Percentiles rank a stretch among this genome's conserved stretches.
phyloP scores from a whole-genome alignment of 2,888 invertebrate genomes.

The Lysandra bellargus region DNA sequence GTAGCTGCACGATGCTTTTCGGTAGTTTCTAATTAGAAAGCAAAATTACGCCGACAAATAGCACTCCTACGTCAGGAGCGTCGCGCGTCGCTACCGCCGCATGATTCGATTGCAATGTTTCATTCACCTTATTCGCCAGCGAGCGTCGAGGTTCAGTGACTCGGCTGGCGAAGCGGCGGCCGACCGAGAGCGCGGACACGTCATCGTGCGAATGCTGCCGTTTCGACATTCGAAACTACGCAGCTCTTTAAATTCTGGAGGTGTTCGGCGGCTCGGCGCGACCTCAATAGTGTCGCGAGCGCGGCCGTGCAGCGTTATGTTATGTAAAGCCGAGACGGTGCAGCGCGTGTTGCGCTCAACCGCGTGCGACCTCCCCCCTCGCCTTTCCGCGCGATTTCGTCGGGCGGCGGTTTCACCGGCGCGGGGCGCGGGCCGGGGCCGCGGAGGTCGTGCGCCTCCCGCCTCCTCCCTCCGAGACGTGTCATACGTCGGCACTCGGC shows the following conservation, averaged over 20 bases:
- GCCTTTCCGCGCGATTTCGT: conserved; percentile 59
- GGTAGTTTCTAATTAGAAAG: conserved; percentile 72
- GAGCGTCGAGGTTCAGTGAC: conserved; percentile 75
- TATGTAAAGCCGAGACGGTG: conserved; percentile 74
- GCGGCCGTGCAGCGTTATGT: conserved; percentile 68
- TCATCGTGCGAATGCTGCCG: conserved; percentile 70
- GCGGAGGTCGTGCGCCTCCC: conserved; percentile 73
- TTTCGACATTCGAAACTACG: conserved; percentile 65
- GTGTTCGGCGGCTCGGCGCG: conserved; percentile 63
- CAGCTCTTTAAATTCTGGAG: conserved; percentile 69
- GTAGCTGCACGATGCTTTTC: not conserved
- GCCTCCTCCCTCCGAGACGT: conserved; percentile 59
- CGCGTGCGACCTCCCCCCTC: conserved; percentile 62
- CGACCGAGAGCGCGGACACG: conserved; percentile 68
- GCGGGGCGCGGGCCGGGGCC: conserved; percentile 57
- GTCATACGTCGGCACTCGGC: conserved; percentile 44
- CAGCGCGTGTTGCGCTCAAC: conserved; percentile 73
- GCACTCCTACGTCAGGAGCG: conserved; percentile 48
- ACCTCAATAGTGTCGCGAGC: conserved; percentile 57
- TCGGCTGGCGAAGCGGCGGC: conserved; percentile 52
- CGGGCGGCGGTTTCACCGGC: conserved; percentile 53
- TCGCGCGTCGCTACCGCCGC: conserved; percentile 53
- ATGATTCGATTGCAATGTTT: conserved; percentile 74
- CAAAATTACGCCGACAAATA: conserved; percentile 53
- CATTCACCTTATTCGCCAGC: conserved; percentile 76